A percentile compares a stretch with the other conserved stretches of the same genome.
Conservation (phyloP, 2,888 invertebrate species). For the Microctonus hyperodae region DNA sequence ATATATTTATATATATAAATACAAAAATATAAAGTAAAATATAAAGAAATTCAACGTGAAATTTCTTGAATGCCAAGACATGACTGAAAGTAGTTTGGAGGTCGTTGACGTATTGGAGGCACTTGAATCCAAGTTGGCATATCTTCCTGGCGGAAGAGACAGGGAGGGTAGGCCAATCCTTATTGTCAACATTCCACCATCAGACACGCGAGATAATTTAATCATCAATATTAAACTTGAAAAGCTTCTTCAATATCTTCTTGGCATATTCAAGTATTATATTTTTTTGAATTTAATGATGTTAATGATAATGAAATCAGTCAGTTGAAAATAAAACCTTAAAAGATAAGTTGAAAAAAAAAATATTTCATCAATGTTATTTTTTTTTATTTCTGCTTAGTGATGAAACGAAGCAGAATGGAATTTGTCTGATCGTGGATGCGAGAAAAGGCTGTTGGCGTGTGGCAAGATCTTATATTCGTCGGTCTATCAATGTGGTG, state of each 20-base stretch:
- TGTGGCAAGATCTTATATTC: slow-evolving; percentile 69
- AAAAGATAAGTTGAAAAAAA: neutral
- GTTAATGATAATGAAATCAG: neutral
- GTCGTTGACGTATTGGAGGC: slow-evolving; percentile 68
- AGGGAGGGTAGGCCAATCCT: slow-evolving; percentile 71
- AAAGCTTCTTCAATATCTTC: slow-evolving; percentile 65
- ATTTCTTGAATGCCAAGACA: slow-evolving; percentile 22
- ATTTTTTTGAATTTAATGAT: slow-evolving; percentile 3
- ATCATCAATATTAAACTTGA: slow-evolving; percentile 56
- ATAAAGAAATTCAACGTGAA: neutral
- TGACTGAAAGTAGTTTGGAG: slow-evolving; percentile 60
- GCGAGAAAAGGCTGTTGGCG: slow-evolving; percentile 72
- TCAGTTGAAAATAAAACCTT: too few species aligned
- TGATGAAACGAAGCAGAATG: slow-evolving; percentile 65
- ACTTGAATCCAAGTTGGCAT: slow-evolving; percentile 69
- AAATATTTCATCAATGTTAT: neutral
- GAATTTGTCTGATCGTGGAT: slow-evolving; percentile 71
- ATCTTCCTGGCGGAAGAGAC: slow-evolving; percentile 74
- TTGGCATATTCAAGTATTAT: slow-evolving; percentile 67
- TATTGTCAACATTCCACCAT: slow-evolving; percentile 67
- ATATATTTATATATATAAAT: neutral
- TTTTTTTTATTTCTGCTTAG: slow-evolving; percentile 50
- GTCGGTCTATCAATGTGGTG: slow-evolving; percentile 67
- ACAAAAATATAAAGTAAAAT: neutral
- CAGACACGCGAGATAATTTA: slow-evolving; percentile 66